A percentile compares a stretch with the other conserved stretches of the same genome.
Evolutionary conservation across 2,888 invertebrate species (phyloP).

Genomic region (Drosophila bunnanda): DNA sequence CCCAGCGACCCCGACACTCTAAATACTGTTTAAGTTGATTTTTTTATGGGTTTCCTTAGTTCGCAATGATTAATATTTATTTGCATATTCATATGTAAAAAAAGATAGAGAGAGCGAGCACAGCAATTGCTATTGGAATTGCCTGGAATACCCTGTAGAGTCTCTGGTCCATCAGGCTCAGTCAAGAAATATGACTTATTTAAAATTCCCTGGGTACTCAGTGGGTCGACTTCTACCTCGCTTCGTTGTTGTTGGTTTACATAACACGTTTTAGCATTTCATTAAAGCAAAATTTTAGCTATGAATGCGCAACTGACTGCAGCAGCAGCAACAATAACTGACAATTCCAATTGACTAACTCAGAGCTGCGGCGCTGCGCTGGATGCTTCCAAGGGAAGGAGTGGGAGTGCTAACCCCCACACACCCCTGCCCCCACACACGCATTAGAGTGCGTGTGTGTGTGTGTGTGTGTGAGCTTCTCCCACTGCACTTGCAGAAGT

Average conservation of each 20-base stretch:
- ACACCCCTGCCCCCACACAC: conserved; percentile 4
- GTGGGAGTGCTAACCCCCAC: conserved; percentile 15
- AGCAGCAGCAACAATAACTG: conserved; percentile 30
- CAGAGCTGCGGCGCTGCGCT: conserved; percentile 35
- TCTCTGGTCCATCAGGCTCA: not conserved
- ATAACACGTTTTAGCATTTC: conserved; percentile 72
- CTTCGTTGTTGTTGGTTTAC: conserved; percentile 46
- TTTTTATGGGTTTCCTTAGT: conserved; percentile 64
- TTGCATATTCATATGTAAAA: conserved; percentile 52
- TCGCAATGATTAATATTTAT: conserved; percentile 69
- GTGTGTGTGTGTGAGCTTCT: conserved; percentile 20
- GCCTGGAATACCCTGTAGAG: conserved; percentile 31
- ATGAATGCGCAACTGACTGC: conserved; percentile 46
- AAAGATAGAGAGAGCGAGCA: conserved; percentile 33
- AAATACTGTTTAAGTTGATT: conserved; percentile 34
- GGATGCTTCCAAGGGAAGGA: conserved; percentile 14
- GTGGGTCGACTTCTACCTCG: not conserved
- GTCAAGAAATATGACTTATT: not conserved
- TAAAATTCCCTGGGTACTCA: not conserved
- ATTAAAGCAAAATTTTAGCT: conserved; percentile 64
- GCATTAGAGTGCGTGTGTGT: not conserved
- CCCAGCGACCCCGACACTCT: conserved; percentile 5
- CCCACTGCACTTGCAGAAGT: conserved; percentile 41
- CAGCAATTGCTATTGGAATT: conserved; percentile 67
- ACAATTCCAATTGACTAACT: conserved; percentile 49